phyloP scores from a whole-genome alignment of 2,797 vertebrate genomes.

The Leptatherina wallacei region DNA sequence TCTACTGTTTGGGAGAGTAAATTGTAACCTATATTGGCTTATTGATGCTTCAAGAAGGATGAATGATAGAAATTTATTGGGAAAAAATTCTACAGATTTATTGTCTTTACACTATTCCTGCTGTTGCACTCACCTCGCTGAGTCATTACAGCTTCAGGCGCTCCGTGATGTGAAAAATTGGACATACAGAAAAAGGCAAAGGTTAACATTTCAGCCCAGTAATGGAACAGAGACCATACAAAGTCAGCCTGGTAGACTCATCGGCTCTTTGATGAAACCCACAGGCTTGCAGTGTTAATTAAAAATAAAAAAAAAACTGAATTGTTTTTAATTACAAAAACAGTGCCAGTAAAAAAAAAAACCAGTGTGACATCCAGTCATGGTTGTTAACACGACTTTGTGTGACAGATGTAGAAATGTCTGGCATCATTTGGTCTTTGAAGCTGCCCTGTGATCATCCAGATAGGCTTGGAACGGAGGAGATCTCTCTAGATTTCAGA shows the following conservation, averaged over 20 bases:
- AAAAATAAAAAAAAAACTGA: no score
- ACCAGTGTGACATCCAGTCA: background rate
- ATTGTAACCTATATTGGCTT: no score
- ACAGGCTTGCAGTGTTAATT: background rate
- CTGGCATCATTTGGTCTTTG: constrained; percentile 18
- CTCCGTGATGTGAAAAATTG: background rate
- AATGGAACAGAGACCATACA: background rate
- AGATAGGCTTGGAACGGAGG: background rate
- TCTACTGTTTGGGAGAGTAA: no score
- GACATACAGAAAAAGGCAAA: background rate
- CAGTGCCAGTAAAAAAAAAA: background rate
- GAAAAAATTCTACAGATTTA: background rate
- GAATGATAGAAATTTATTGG: no score
- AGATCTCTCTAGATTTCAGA: constrained; percentile 26
- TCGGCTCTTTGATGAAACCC: background rate
- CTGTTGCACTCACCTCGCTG: background rate
- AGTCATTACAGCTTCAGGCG: background rate
- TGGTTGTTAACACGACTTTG: background rate
- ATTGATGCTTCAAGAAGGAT: no score
- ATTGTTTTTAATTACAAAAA: no score
- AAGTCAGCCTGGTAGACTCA: background rate
- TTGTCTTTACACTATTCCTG: background rate
- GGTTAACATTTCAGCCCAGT: background rate
- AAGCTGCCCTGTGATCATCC: constrained; percentile 24
- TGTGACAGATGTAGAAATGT: constrained; percentile 1